phyloP scores from a whole-genome alignment of 1,140 invertebrate genomes.

The Lepidurus apus region DNA sequence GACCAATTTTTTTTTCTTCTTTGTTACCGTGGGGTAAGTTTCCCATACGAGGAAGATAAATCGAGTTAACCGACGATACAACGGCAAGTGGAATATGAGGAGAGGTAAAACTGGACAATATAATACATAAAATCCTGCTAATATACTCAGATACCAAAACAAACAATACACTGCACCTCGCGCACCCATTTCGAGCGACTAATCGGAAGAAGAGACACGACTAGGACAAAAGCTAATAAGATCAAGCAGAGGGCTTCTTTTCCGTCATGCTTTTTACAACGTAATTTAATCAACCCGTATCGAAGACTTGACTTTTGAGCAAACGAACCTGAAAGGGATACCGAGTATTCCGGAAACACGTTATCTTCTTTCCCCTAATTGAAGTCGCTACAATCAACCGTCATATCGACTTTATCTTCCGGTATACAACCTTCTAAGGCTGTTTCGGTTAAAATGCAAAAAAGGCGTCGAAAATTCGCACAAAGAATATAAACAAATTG shows the following conservation, averaged over 20 bases:
- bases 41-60: background rate
- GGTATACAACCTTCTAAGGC: too few relatives aligned
- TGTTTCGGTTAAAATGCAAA: too few relatives aligned
- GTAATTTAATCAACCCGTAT: conserved; percentile 2
- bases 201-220: background rate
- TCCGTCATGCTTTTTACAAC: background rate
- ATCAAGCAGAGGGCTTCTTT: conserved; percentile 1
- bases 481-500: too few relatives aligned
- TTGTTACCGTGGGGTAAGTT: background rate
- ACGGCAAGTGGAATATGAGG: background rate
- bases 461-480: too few relatives aligned
- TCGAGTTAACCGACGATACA: conserved; percentile 5
- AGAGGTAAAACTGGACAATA: background rate
- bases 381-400: too few relatives aligned
- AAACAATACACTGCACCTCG: background rate
- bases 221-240: background rate
- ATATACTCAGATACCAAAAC: background rate
- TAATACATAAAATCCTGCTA: conserved; percentile 2
- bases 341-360: too few relatives aligned
- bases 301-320: background rate
- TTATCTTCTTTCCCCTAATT: too few relatives aligned
- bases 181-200: background rate
- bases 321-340: background rate
- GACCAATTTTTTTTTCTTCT: background rate
- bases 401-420: too few relatives aligned